Evolutionary conservation across 2,888 invertebrate species (phyloP).

Genomic region (Rhabditoides inermis): DNA sequence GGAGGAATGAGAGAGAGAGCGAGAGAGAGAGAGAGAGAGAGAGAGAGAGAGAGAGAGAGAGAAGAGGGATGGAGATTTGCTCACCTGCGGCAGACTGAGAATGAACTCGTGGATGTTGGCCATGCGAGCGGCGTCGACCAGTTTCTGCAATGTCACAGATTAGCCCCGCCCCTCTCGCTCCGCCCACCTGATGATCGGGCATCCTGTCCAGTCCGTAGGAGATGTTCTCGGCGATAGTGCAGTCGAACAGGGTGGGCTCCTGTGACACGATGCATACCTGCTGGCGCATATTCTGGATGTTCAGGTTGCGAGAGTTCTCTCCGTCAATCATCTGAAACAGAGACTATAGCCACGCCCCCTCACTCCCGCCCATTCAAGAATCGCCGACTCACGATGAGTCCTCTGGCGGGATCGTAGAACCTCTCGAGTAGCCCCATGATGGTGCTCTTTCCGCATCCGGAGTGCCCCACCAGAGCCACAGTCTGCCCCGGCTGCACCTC

Average conservation of each 20-base stretch:
- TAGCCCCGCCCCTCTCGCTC: too few relatives aligned
- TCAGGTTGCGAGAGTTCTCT: constrained; percentile 63
- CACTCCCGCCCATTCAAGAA: neutral
- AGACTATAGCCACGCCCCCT: neutral
- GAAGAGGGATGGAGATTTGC: neutral
- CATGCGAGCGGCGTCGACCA: constrained; percentile 53
- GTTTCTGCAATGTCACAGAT: constrained; percentile 47
- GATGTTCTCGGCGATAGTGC: constrained; percentile 67
- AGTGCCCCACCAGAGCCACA: constrained; percentile 47
- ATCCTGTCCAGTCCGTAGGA: constrained; percentile 68
- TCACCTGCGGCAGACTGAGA: constrained; percentile 50
- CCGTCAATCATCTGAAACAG: constrained; percentile 56
- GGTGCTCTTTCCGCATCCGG: constrained; percentile 53
- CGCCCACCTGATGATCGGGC: too few relatives aligned
- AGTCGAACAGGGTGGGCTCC: constrained; percentile 39
- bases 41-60: too few relatives aligned
- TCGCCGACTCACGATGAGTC: constrained; percentile 59
- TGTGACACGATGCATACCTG: constrained; percentile 55
- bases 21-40: too few relatives aligned
- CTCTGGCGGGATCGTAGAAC: constrained; percentile 71
- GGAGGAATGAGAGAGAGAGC: neutral
- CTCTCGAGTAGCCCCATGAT: constrained; percentile 63
- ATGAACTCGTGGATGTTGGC: constrained; percentile 57
- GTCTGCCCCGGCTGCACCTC: constrained; percentile 37
- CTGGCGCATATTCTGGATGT: constrained; percentile 65